Conservation (phyloP, 2,888 invertebrate species). For the Tinea trinotella region DNA sequence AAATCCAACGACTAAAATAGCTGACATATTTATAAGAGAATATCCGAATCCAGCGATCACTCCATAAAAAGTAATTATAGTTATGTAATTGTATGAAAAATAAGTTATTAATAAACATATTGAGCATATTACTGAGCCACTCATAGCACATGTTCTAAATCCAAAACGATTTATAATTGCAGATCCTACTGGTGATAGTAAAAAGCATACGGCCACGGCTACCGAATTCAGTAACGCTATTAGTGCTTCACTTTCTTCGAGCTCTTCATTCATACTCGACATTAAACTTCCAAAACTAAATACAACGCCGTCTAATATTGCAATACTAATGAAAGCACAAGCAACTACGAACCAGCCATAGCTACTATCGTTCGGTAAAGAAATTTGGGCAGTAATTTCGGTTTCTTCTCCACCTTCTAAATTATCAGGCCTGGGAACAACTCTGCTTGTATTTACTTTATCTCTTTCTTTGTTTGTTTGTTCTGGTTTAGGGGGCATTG, state of each 20-base stretch:
- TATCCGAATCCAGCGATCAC: slow-evolving; percentile 46
- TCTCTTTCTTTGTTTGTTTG: too few relatives aligned
- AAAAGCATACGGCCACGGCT: slow-evolving; percentile 48
- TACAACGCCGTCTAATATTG: slow-evolving; percentile 47
- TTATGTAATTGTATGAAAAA: slow-evolving; percentile 37
- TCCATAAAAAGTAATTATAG: slow-evolving; percentile 48
- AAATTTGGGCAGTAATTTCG: slow-evolving; percentile 59
- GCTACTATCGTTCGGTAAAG: slow-evolving; percentile 51
- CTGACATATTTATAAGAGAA: slow-evolving; percentile 47
- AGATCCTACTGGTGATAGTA: slow-evolving; percentile 47
- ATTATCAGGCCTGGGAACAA: slow-evolving; percentile 35
- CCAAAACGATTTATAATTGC: slow-evolving; percentile 60
- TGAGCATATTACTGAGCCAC: slow-evolving; percentile 45
- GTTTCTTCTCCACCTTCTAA: slow-evolving; percentile 51
- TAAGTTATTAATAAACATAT: slow-evolving; percentile 43
- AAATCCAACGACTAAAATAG: slow-evolving; percentile 52
- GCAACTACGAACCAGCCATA: slow-evolving; percentile 61
- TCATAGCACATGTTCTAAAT: slow-evolving; percentile 52
- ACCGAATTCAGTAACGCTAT: slow-evolving; percentile 51
- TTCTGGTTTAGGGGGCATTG: too few relatives aligned
- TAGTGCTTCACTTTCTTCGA: slow-evolving; percentile 36
- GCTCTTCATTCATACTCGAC: slow-evolving; percentile 41
- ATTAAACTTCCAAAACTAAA: slow-evolving; percentile 55
- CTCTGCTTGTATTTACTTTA: slow-evolving; percentile 41
- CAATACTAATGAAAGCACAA: slow-evolving; percentile 40